Conservation (phyloP, 1,140 invertebrate genomes). For the Pachyrhynchus sulphureomaculatus region DNA sequence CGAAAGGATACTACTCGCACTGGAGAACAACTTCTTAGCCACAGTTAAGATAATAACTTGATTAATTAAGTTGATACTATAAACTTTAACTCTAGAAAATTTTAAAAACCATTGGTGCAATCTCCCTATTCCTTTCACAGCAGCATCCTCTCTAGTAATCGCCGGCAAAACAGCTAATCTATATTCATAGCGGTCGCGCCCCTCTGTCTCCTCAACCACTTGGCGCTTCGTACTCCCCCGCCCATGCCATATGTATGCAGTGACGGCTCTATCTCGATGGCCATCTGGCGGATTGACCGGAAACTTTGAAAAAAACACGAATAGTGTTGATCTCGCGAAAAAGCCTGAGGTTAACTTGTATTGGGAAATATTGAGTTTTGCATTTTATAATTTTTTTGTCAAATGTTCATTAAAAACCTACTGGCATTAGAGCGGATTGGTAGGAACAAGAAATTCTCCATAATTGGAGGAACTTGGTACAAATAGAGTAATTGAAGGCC, state of each 20-base stretch:
- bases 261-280: constrained; percentile 44
- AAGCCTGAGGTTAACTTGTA: background rate
- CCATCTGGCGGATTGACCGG: constrained; percentile 40
- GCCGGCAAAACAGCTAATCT: constrained; percentile 48
- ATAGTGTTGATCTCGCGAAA: background rate
- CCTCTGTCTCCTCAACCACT: constrained; percentile 15
- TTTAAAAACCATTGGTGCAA: constrained; percentile 21
- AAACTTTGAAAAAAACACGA: constrained; percentile 4
- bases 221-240: background rate
- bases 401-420: no score
- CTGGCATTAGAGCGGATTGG: no score
- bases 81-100: no score
- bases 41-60: no score
- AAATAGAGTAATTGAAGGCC: no score
- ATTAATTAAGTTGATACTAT: no score
- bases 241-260: constrained; percentile 23
- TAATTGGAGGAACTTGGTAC: no score
- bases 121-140: background rate
- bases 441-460: no score
- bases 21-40: no score
- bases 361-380: background rate
- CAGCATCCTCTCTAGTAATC: constrained; percentile 27
- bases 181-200: constrained; percentile 44
- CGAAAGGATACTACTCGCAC: no score
- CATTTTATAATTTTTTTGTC: no score